Base-by-base conservation (phyloP, 2,888 invertebrate species). In the Dynastes grantii region DNA sequence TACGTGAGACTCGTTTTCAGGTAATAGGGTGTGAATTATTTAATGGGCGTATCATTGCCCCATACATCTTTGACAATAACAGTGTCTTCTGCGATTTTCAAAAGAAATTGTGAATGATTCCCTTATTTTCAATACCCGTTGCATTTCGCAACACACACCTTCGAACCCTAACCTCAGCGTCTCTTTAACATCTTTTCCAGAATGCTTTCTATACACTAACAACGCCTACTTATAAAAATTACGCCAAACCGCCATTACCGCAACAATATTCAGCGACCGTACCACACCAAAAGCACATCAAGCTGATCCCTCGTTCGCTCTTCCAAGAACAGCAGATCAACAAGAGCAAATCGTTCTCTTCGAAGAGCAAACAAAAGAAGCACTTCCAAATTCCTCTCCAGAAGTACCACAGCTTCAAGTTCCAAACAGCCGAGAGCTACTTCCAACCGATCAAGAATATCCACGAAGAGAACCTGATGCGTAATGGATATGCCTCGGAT, bases 381-480 rank as follows among this genome's bases (percentile, higher is more conserved):
- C 91, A 91, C 82, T 92, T 92, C 83, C 92, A 92, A 90, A 91
- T 92, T 83, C 92, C 92, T 1, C 86, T 92, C 58, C 92, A 92
- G 86, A 92, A 92, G 86, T 92, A 92, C 84, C 92, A 92, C 87
- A 92, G 92, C 86, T 92, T 92, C 85, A 89, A 88, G 81, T 89
- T 88, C 81, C 89, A 89, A 86, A 89, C 89, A 76, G 88, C 89
- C 40, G 89, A 89, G 81, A 92, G 92, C 85, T 92, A 92, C 84
- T 92, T 92, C 83, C 92, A 92, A 89, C 92, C 92, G 5, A 92
- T 92, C 82, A 91, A 92, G 84, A 92, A 92, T 84, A 92, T 92
- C 83, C 90, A 92, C 84, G 89, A 89, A 80, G 88, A 89, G 80
- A 88, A 89, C 78, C 80, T 89, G 67, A 88, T 89, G 87, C 83